Base-by-base conservation (phyloP, 2,888 invertebrate genomes). In the Plemyria rubiginata region DNA sequence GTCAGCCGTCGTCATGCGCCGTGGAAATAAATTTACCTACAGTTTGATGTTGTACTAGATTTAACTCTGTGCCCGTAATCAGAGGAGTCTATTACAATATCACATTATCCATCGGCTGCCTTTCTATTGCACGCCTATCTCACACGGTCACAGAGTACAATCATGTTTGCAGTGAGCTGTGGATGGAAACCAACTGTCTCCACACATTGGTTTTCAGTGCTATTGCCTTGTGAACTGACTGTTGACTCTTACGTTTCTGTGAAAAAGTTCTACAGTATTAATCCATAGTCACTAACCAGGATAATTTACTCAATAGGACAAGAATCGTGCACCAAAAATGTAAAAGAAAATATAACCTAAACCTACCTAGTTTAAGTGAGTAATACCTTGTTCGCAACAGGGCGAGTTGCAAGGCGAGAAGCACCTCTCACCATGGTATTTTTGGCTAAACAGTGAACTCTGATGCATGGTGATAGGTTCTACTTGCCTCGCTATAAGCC, bases 151-250 rank as follows among this genome's bases (percentile, higher is more conserved):
- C 77, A 68, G 70, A 70, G 71, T 70, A 78, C 61, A 74, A 78
- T 81, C 82, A 79, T 77, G 85, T 87, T 85, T 86, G 82, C 91
- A 87, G 79, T 79, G 82, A 85, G 86, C 80, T 89, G 90, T 93
- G 91, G 89, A 81, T 86, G 85, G 85, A 87, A 87, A 88, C 87
- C 90, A 91, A 90, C 83, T 92, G 90, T 88, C 84, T 70, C 75
- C 65, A 74, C 77, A 79, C 88, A 88, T 89, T 92, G 92, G 90
- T 88, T 90, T 91, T 90, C 87, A 84, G 67, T 82, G 80, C 90
- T 86, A 91, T 93, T 88, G 85, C 84, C 88, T 86, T 90, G 92
- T 88, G 86, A 88, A 88, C 87, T 79, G 84, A 87, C 81, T 75
- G 78, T 73, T 71, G 87, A 79, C 72, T 81, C 80, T 66, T 67